Evolutionary conservation across 2,888 invertebrate species (phyloP).

Genomic region (Odontothrips loti): DNA sequence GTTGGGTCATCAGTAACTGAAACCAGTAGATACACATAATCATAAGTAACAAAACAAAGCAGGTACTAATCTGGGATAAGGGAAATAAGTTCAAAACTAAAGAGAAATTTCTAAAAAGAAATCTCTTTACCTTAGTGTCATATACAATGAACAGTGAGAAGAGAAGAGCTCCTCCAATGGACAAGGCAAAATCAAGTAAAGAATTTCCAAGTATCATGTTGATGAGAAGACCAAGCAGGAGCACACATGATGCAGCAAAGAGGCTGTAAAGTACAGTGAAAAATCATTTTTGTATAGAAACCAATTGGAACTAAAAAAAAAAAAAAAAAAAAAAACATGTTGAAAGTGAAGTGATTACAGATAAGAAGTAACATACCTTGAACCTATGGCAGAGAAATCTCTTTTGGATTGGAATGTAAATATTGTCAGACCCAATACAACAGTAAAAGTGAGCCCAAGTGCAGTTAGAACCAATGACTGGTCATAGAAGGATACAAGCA

Average conservation of each 20-base stretch:
- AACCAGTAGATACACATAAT: conserved; percentile 32
- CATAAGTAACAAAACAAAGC: conserved; percentile 16
- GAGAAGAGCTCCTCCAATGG: conserved; percentile 67
- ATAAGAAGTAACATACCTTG: conserved; percentile 56
- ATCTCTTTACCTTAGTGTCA: conserved; percentile 75
- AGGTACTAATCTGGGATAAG: neutral
- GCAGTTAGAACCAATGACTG: conserved; percentile 73
- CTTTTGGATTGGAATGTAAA: conserved; percentile 81
- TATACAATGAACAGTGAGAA: conserved; percentile 79
- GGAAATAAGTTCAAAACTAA: neutral
- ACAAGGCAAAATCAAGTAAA: conserved; percentile 64
- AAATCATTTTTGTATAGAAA: conserved; percentile 29
- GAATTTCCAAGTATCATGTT: conserved; percentile 71
- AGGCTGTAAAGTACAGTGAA: conserved; percentile 53
- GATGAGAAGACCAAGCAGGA: conserved; percentile 67
- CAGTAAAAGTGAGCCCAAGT: conserved; percentile 67
- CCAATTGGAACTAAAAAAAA: conserved; percentile 9
- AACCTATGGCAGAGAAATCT: conserved; percentile 74
- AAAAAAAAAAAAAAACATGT: conserved; percentile 32
- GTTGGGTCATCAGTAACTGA: conserved; percentile 68
- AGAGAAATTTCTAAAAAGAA: neutral
- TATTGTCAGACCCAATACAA: conserved; percentile 69
- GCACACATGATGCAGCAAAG: conserved; percentile 61
- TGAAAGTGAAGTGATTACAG: conserved; percentile 32
- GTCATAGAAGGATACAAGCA: conserved; percentile 74